phyloP scores from a whole-genome alignment of 2,113 vertebrate genomes.

The Climacteris rufus region DNA sequence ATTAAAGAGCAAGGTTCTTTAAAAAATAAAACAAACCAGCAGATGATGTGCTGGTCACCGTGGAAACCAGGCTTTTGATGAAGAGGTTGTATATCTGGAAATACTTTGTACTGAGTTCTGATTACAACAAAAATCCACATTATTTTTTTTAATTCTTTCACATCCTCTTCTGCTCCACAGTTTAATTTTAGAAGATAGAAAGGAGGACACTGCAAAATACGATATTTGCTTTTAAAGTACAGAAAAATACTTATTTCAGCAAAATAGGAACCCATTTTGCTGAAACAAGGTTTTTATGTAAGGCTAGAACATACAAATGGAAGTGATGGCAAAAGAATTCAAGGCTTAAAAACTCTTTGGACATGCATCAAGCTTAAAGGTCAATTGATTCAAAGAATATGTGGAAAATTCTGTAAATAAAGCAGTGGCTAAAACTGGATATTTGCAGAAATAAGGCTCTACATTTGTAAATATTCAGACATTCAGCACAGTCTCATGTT shows the following conservation, averaged over 20 bases:
- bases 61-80: conserved; percentile 27
- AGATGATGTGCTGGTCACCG: neutral
- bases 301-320: neutral
- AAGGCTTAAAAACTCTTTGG: neutral
- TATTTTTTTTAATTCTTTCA: neutral
- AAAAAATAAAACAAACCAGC: neutral
- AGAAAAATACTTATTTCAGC: neutral
- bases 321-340: neutral
- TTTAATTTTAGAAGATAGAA: neutral
- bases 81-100: neutral
- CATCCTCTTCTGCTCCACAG: neutral
- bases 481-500: neutral
- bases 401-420: neutral
- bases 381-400: neutral
- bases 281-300: neutral
- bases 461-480: neutral
- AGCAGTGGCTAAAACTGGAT: neutral
- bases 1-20: neutral
- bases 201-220: neutral
- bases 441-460: neutral
- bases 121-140: neutral
- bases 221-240: neutral
- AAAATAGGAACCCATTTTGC: neutral
- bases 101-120: neutral
- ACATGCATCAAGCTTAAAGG: neutral